Evolutionary conservation across 2,113 vertebrate species (phyloP).

Genomic region (Clarias macrocephalus): DNA sequence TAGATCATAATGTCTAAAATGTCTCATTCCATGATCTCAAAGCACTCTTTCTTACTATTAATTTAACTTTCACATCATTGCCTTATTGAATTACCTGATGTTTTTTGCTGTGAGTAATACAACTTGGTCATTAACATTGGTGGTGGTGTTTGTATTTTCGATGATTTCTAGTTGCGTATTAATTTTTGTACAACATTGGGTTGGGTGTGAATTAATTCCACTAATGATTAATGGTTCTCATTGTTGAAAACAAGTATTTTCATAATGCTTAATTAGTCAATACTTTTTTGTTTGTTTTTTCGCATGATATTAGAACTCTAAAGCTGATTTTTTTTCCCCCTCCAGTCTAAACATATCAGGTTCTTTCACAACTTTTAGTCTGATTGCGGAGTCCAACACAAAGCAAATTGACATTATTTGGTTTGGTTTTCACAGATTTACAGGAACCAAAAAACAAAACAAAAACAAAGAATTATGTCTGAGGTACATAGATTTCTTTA

Average conservation of each 20-base stretch:
- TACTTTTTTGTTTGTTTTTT: background rate
- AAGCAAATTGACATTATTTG: background rate
- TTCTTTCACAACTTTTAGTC: background rate
- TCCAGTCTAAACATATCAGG: background rate
- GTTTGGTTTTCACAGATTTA: background rate
- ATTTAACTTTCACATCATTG: background rate
- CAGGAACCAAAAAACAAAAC: background rate
- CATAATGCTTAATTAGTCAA: slow-evolving; percentile 4
- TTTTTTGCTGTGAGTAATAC: background rate
- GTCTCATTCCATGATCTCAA: background rate
- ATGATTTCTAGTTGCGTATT: slow-evolving; percentile 7
- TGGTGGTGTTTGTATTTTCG: background rate
- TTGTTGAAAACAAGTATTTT: background rate
- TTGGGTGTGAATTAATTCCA: background rate
- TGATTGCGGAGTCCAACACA: background rate
- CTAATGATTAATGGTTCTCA: background rate
- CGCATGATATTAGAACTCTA: background rate
- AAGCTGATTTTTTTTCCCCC: background rate
- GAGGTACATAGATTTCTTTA: background rate
- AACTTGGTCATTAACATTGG: background rate
- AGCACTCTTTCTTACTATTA: background rate
- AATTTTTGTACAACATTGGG: background rate
- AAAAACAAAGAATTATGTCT: background rate
- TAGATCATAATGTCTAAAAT: background rate
- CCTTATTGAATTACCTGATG: background rate